Conservation (phyloP, 1,140 invertebrate species). For the Chionoecetes opilio region DNA sequence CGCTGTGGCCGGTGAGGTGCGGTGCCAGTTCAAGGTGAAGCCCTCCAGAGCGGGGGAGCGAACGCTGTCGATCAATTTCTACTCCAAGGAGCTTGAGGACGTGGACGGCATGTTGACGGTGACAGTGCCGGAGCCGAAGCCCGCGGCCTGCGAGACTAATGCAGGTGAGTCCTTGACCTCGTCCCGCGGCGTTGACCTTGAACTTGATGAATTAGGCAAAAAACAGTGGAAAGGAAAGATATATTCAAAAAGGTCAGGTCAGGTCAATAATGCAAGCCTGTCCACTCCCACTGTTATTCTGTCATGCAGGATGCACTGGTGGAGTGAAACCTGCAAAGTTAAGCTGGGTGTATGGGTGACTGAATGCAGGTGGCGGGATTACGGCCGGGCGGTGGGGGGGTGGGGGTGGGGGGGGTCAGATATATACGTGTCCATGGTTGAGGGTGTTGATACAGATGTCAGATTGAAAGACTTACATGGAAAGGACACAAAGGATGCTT, state of each 20-base stretch:
- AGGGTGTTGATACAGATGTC: background rate
- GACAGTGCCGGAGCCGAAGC: background rate
- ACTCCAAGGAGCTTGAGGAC: constrained; percentile 91
- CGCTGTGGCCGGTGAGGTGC: constrained; percentile 87
- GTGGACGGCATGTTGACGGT: constrained; percentile 89
- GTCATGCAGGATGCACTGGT: background rate
- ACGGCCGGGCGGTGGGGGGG: too few species aligned
- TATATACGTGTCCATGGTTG: background rate
- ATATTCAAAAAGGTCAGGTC: too few species aligned
- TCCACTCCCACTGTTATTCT: too few species aligned
- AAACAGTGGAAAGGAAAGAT: too few species aligned
- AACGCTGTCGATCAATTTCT: constrained; percentile 92
- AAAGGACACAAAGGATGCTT: background rate
- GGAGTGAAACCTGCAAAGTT: background rate
- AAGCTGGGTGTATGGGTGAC: too few species aligned
- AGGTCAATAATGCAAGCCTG: too few species aligned
- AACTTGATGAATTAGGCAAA: too few species aligned
- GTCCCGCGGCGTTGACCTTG: too few species aligned
- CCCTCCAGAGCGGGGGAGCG: constrained; percentile 89
- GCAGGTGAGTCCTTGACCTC: too few species aligned
- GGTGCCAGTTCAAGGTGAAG: constrained; percentile 88
- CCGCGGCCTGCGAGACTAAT: too few species aligned
- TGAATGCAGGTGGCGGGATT: background rate
- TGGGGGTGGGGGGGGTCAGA: too few species aligned
- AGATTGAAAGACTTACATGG: background rate